A percentile compares a stretch with the other conserved stretches of the same genome.
These are phyloP conservation scores for Ictalurus furcatus DNA, from an alignment of 2,113 vertebrate species.

Conservation along the genomic window DNA sequence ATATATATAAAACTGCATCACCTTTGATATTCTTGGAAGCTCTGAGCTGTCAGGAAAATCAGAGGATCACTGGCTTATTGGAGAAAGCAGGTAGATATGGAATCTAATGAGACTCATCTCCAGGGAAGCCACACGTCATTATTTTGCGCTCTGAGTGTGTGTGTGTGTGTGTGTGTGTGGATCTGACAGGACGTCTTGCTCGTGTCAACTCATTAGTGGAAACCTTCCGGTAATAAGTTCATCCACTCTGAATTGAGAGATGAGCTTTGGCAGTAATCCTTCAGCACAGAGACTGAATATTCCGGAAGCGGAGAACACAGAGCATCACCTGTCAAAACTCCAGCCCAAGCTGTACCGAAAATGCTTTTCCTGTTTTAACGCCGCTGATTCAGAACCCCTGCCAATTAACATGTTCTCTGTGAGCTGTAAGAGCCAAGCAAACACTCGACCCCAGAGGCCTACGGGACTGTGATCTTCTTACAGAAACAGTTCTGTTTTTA, in stretches of 20 bases:
- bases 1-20: background rate
- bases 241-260: conserved; percentile 38
- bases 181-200: conserved; percentile 35
- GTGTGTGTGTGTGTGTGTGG: background rate
- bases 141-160: background rate
- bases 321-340: background rate
- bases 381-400: background rate
- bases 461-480: background rate
- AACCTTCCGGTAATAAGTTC: conserved; percentile 31
- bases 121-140: conserved; percentile 31
- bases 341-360: background rate
- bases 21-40: conserved; percentile 57
- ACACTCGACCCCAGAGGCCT: background rate
- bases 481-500: background rate
- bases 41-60: conserved; percentile 1
- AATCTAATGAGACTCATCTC: conserved; percentile 41
- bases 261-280: conserved; percentile 23
- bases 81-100: conserved; percentile 5
- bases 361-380: background rate
- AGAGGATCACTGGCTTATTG: conserved; percentile 10
- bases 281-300: conserved; percentile 6
- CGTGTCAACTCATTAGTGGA: conserved; percentile 39
- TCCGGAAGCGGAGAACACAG: background rate
- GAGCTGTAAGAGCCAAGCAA: background rate
- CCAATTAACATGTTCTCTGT: background rate